phyloP scores from a whole-genome alignment of 2,797 vertebrate species.

The Monodelphis domestica region DNA sequence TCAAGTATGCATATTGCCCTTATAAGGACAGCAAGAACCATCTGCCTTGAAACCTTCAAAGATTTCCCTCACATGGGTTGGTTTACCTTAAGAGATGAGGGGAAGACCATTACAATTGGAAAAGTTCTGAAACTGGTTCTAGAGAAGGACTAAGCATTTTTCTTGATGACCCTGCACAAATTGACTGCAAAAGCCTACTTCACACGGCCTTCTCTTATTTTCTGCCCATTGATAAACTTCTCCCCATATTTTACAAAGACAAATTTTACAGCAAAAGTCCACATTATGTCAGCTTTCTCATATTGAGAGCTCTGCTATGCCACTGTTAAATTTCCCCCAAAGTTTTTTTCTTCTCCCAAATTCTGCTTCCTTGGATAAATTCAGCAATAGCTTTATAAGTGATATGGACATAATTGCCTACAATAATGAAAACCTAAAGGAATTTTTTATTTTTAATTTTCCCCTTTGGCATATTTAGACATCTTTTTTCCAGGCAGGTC shows the following conservation, averaged over 20 bases:
- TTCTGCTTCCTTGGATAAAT: constrained; percentile 90
- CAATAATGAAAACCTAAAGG: constrained; percentile 89
- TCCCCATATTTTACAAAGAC: constrained; percentile 88
- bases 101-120: constrained; percentile 99
- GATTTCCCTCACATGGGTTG: constrained; percentile 99
- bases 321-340: constrained; percentile 91
- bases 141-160: constrained; percentile 95
- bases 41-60: constrained; percentile 99
- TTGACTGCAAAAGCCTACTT: constrained; percentile 92
- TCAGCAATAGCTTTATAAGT: constrained; percentile 92
- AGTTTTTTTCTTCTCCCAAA: constrained; percentile 81
- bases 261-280: constrained; percentile 92
- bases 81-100: constrained; percentile 98
- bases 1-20: constrained; percentile 98
- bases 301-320: constrained; percentile 99
- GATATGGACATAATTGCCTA: constrained; percentile 95
- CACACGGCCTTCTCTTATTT: constrained; percentile 89
- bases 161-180: constrained; percentile 88
- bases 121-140: constrained; percentile 99
- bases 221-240: constrained; percentile 91
- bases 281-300: constrained; percentile 99
- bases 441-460: constrained; percentile 86
- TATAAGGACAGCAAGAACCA: constrained; percentile 96
- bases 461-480: constrained; percentile 82
- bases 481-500: constrained; percentile 86